These are phyloP conservation scores for Phyllotis vaccarum DNA, from an alignment of 2,797 vertebrate genomes.

Conservation along the genomic window DNA sequence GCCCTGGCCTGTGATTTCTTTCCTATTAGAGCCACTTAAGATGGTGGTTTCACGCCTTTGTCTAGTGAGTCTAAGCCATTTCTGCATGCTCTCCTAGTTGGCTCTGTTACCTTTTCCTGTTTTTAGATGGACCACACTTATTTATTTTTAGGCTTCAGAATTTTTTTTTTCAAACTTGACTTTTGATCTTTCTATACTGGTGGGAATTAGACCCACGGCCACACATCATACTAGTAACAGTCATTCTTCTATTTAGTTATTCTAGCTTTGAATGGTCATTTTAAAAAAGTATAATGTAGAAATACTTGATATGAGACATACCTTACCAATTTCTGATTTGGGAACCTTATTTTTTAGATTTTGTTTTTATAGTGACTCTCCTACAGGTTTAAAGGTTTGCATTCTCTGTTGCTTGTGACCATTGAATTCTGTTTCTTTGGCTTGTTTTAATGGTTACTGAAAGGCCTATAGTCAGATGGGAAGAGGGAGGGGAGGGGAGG, in stretches of 20 bases:
- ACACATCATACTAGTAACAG: neutral
- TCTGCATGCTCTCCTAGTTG: neutral
- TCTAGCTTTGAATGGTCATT: neutral
- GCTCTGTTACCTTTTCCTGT: neutral
- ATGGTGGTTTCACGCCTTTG: neutral
- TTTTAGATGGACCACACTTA: neutral
- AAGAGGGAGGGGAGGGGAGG: too few species aligned
- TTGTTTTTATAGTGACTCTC: slow-evolving; percentile 11
- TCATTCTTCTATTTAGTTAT: neutral
- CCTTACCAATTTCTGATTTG: neutral
- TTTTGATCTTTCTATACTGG: neutral
- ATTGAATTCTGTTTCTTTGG: slow-evolving; percentile 2
- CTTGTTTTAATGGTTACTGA: slow-evolving; percentile 6
- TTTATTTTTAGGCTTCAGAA: neutral
- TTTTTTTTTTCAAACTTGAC: neutral
- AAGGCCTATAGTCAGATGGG: neutral
- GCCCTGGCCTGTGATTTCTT: neutral
- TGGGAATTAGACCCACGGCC: neutral
- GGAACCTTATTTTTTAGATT: neutral
- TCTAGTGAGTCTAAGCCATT: neutral
- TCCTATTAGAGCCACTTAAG: neutral
- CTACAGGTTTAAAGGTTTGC: slow-evolving; percentile 14
- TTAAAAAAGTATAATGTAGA: neutral
- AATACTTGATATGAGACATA: neutral
- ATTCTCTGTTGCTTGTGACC: neutral